Base-by-base conservation (phyloP, 2,888 invertebrate species). In the Idaea dimidiata region DNA sequence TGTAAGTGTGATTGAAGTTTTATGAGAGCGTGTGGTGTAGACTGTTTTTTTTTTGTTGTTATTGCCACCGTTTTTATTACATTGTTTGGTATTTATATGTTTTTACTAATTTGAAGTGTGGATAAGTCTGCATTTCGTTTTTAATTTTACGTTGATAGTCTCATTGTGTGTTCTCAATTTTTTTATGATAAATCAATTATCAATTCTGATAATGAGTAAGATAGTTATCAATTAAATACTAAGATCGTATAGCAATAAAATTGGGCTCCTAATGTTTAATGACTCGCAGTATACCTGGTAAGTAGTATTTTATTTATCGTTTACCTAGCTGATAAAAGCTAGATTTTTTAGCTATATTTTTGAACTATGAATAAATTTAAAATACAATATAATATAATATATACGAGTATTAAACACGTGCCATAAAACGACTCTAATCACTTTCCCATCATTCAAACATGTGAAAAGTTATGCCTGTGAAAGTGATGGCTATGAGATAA, bases 1-100 rank as follows among this genome's bases (percentile, higher is more conserved):
- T 59, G 63, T 57, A 63, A 24, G 66, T 66, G 63, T 58, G 61
- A 66, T 64, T 59, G 17, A 55, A 62, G 60, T 64, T 66, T 64
- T 61, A 62, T 66, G 60, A 60, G 57, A 57, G 55, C 32, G 59
- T 62, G 63, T 62, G 61, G 43, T 43, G 24, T 10, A 59, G 24
- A 59, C 32, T 60, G 54, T 57, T 43, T 43, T 43, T 43, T 43
- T 43, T 43, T 3, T 43, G 8, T 32, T 32, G 32, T 43, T 43
- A 43, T 43, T 43, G 14, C 43, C 8, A 43, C 43, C 14, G 43
- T 43, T 43, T 43, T 43, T 43, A 32, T 4, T 32, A 32, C 32
- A 8, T 8, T 43, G 10, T 43, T 43, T 43, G 8, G 14, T 32
- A 32, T 32, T 32, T n/a, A n/a, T n/a, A n/a, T n/a, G n/a, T 24